phyloP scores from a whole-genome alignment of 2,113 vertebrate genomes.

The Zingel zingel region DNA sequence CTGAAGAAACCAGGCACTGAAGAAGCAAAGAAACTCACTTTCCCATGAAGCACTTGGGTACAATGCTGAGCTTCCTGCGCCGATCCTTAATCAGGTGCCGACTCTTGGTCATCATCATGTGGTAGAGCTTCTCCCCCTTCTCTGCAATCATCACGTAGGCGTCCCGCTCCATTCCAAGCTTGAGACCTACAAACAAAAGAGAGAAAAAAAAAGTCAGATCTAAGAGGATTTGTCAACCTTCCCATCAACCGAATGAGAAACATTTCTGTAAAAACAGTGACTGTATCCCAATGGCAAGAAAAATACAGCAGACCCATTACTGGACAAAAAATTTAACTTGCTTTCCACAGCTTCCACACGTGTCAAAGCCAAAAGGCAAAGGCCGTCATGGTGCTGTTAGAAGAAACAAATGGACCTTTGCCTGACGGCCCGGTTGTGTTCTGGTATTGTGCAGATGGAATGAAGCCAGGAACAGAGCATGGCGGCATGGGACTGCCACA shows the following conservation, averaged over 20 bases:
- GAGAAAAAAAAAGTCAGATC: conserved; percentile 19
- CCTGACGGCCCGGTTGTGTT: conserved; percentile 24
- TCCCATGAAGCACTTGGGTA: conserved; percentile 99
- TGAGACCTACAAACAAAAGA: conserved; percentile 86
- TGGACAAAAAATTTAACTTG: conserved; percentile 12
- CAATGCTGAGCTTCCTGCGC: conserved; percentile 95
- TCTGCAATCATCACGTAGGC: conserved; percentile 98
- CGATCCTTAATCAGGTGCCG: conserved; percentile 96
- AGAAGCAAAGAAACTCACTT: conserved; percentile 89
- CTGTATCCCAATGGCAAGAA: conserved; percentile 10
- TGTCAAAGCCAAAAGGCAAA: conserved; percentile 22
- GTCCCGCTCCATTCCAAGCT: conserved; percentile 97
- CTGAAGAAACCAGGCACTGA: conserved; percentile 12
- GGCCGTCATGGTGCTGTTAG: conserved; percentile 48
- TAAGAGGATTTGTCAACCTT: neutral
- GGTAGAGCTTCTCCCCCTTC: conserved; percentile 98
- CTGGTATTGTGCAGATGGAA: conserved; percentile 57
- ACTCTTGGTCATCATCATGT: conserved; percentile 98
- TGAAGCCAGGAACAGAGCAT: conserved; percentile 22
- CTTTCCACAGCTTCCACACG: conserved; percentile 24
- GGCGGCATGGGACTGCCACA: conserved; percentile 33
- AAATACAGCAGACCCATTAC: conserved; percentile 30
- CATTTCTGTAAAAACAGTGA: neutral
- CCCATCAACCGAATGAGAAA: neutral
- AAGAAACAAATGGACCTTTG: conserved; percentile 52